phyloP scores from a whole-genome alignment of 2,888 invertebrate genomes.

The Elysia crispata region DNA sequence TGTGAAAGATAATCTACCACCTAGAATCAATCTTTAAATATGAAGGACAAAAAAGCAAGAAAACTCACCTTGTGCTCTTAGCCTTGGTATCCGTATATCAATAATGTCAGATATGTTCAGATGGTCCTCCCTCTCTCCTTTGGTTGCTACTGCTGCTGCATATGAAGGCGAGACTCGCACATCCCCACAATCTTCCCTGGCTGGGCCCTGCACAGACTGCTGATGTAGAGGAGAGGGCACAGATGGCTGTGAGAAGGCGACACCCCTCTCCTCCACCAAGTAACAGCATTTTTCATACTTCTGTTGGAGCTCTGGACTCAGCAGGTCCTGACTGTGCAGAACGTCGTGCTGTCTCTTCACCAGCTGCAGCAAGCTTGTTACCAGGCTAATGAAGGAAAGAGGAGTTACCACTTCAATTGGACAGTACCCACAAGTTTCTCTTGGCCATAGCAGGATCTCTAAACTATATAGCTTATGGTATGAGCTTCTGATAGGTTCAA shows the following conservation, averaged over 20 bases:
- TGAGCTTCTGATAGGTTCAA: too few relatives aligned
- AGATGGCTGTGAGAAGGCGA: constrained; percentile 55
- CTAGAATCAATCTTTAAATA: too few relatives aligned
- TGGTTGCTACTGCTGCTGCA: constrained; percentile 43
- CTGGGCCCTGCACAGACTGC: too few relatives aligned
- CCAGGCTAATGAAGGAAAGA: constrained; percentile 43
- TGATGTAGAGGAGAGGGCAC: too few relatives aligned
- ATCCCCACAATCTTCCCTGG: too few relatives aligned
- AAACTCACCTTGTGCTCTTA: constrained; percentile 39
- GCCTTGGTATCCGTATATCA: constrained; percentile 51
- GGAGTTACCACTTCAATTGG: too few relatives aligned
- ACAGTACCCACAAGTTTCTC: too few relatives aligned
- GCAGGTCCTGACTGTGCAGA: constrained; percentile 63
- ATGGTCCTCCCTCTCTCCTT: constrained; percentile 31
- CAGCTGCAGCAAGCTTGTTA: constrained; percentile 59
- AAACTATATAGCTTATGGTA: neutral
- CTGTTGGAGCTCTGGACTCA: constrained; percentile 60
- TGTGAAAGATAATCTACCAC: too few relatives aligned
- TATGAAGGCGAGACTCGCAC: neutral
- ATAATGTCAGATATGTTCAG: constrained; percentile 51
- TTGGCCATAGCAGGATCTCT: neutral
- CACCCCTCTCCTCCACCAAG: constrained; percentile 63
- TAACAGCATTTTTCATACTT: constrained; percentile 60
- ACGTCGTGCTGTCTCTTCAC: constrained; percentile 65
- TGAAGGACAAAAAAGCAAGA: too few relatives aligned